phyloP scores from a whole-genome alignment of 2,888 invertebrate genomes.

The Encarsia formosa region DNA sequence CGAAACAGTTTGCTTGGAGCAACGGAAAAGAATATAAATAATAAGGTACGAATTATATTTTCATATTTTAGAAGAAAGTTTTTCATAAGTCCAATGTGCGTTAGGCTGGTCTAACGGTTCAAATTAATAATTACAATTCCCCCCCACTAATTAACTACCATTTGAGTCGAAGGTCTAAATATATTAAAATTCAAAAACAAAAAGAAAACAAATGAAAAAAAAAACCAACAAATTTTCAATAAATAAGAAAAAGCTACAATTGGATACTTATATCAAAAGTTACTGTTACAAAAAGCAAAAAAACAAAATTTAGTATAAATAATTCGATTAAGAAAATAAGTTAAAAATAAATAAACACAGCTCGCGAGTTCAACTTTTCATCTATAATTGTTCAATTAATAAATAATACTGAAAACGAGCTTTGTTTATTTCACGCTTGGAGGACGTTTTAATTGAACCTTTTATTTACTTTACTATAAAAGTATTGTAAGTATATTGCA shows the following conservation, averaged over 20 bases:
- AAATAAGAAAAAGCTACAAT: no score
- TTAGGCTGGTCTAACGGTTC: constrained; percentile 11
- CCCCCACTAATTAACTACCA: constrained; percentile 18
- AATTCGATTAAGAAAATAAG: not conserved
- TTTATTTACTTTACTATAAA: not conserved
- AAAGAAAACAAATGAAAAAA: no score
- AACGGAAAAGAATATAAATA: not conserved
- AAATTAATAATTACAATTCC: no score
- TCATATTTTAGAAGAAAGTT: not conserved
- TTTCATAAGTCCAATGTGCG: not conserved
- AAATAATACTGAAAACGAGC: not conserved
- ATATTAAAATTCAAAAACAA: constrained; percentile 3
- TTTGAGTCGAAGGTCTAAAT: constrained; percentile 14
- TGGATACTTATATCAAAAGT: no score
- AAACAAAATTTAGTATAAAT: no score
- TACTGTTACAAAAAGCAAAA: no score
- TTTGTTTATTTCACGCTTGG: constrained; percentile 15
- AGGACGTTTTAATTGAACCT: constrained; percentile 14
- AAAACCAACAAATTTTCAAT: no score
- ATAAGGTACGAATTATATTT: not conserved
- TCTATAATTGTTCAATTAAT: constrained; percentile 3
- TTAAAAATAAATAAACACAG: constrained; percentile 4
- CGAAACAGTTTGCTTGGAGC: not conserved
- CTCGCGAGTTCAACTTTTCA: constrained; percentile 6
- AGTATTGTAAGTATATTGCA: not conserved